phyloP scores from a whole-genome alignment of 2,113 vertebrate species.

The Craseonycteris thonglongyai region DNA sequence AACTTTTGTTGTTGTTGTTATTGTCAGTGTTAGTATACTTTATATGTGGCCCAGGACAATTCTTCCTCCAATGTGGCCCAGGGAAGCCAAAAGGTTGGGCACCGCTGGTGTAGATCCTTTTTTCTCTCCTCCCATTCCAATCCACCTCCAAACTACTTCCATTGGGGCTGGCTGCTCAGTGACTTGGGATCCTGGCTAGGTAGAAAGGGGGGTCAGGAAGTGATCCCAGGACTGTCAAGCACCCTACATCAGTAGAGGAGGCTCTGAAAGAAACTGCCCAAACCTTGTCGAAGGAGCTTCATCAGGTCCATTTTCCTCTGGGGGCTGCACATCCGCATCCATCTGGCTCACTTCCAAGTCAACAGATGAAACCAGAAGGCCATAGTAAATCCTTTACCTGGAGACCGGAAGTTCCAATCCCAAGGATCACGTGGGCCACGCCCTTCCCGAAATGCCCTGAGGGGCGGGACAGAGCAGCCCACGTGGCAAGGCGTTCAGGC shows the following conservation, averaged over 20 bases:
- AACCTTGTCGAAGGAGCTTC: background rate
- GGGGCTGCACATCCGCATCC: accelerated
- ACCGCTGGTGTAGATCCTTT: background rate
- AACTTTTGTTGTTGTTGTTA: no score
- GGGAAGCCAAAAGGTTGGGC: no score
- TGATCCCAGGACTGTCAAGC: background rate
- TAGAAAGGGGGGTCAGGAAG: background rate
- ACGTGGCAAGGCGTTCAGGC: accelerated
- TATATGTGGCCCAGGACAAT: no score
- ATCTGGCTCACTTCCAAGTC: accelerated
- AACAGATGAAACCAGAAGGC: background rate
- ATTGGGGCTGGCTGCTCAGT: background rate
- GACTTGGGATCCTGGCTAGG: background rate
- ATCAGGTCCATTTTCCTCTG: no score
- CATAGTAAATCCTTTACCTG: accelerated
- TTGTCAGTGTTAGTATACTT: no score
- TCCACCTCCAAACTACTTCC: background rate
- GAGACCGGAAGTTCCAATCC: background rate
- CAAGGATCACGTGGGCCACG: accelerated
- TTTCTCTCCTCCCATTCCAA: background rate
- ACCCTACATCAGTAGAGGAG: background rate
- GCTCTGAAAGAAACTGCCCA: background rate
- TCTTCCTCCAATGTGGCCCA: no score
- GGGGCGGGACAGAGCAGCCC: background rate
- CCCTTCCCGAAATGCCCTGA: background rate